Percentiles rank a stretch among this genome's conserved stretches.
These are phyloP conservation scores for Podarcis siculus DNA, from an alignment of 2,797 vertebrate genomes.

Conservation along the genomic window DNA sequence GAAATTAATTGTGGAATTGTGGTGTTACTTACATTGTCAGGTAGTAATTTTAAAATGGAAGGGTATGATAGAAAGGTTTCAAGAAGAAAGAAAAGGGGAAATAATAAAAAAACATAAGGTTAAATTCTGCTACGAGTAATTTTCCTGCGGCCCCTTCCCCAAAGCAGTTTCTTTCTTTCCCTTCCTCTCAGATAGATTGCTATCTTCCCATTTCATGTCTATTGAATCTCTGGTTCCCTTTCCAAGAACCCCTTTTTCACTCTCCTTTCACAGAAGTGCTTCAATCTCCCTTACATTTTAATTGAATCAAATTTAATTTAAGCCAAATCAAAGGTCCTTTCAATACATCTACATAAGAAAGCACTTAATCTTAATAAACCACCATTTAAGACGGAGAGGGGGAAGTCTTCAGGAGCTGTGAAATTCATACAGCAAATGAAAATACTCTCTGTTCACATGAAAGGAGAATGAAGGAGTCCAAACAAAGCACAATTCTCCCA, in stretches of 20 bases:
- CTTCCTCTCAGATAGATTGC: slow-evolving; percentile 18
- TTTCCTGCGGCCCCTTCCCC: slow-evolving; percentile 22
- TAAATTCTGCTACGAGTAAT: slow-evolving; percentile 27
- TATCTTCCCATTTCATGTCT: slow-evolving; percentile 46
- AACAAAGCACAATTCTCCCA: slow-evolving; percentile 68
- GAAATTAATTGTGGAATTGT: too few relatives aligned
- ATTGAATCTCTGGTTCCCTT: slow-evolving; percentile 37
- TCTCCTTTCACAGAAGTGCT: slow-evolving; percentile 67
- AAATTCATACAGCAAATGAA: slow-evolving; percentile 76
- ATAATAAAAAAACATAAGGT: slow-evolving; percentile 10
- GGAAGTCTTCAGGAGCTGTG: slow-evolving; percentile 66
- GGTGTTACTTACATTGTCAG: too few relatives aligned
- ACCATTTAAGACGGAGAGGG: slow-evolving; percentile 73
- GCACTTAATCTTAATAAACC: slow-evolving; percentile 80
- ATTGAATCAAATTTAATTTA: slow-evolving; percentile 80
- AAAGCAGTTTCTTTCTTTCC: not conserved
- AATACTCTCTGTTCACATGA: slow-evolving; percentile 69
- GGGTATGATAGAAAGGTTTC: too few relatives aligned
- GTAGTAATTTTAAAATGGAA: too few relatives aligned
- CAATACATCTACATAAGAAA: slow-evolving; percentile 76
- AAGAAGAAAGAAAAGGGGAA: too few relatives aligned
- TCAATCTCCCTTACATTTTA: slow-evolving; percentile 74
- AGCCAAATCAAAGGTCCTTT: slow-evolving; percentile 77
- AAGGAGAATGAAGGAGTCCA: slow-evolving; percentile 66
- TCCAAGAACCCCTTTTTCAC: slow-evolving; percentile 52